phyloP scores from a whole-genome alignment of 2,888 invertebrate genomes.

The Tachina lurida region DNA sequence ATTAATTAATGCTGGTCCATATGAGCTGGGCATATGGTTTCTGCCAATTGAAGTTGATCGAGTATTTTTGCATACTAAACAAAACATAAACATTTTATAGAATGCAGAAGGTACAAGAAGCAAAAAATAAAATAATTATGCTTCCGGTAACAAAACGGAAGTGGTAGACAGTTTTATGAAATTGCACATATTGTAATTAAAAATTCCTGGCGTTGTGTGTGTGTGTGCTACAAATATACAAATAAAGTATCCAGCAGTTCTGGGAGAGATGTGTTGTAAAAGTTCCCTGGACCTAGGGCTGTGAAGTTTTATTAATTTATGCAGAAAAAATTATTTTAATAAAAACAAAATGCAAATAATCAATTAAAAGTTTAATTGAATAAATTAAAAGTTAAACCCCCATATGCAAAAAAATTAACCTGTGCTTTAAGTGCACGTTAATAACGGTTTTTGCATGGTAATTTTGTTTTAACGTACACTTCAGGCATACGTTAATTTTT shows the following conservation, averaged over 20 bases:
- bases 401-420: too few relatives aligned
- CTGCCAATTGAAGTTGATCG: neutral
- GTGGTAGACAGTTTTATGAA: constrained; percentile 59
- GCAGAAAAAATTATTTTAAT: too few relatives aligned
- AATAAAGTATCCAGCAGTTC: neutral
- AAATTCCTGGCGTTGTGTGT: constrained; percentile 6
- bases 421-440: too few relatives aligned
- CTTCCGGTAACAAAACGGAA: constrained; percentile 66
- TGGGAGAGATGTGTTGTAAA: neutral
- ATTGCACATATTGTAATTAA: constrained; percentile 56
- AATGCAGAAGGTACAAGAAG: constrained; percentile 20
- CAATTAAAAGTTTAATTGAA: too few relatives aligned
- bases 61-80: neutral
- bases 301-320: too few relatives aligned
- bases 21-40: neutral
- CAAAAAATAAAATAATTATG: constrained; percentile 38
- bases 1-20: neutral
- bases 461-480: too few relatives aligned
- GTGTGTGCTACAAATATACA: neutral
- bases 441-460: too few relatives aligned
- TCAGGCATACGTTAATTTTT: too few relatives aligned
- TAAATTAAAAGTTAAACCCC: too few relatives aligned
- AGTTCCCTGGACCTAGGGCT: neutral
- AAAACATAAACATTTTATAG: constrained; percentile 1
- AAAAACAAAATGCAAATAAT: too few relatives aligned